Evolutionary conservation across 2,888 invertebrate genomes (phyloP), one percentile per base, ranked within the genome.

Genomic region (Cheilosia variabilis): DNA sequence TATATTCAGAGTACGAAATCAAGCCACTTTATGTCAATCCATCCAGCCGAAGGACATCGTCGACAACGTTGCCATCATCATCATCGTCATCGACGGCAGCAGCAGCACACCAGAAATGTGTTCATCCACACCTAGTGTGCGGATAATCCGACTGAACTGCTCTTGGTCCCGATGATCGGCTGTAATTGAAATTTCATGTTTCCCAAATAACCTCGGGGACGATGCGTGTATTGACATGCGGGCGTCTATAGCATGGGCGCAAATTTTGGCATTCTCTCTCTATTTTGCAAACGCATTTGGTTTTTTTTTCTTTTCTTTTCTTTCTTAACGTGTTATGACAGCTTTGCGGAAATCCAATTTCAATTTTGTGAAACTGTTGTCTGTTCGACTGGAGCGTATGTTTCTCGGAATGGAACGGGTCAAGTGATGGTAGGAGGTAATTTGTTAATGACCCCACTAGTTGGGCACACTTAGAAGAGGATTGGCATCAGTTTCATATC

Each of bases 151-250:
- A 45, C 31, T 22, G 79, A 65, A 66, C 75, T 65, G 75, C 43
- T 52, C 24, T 65, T 65, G 65, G 58, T 65, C 55, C 60, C 71
- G 63, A 63, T 73, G 72, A 57, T 68, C 43, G 73, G 50, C 47
- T 62, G 73, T 84, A 80, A 84, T 84, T 84, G 84, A 75, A 84
- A 79, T 84, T 84, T 76, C 84, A 76, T 84, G 84, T 79, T 84
- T 72, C 45, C 68, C 69, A 68, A 72, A 66, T 71, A 75, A 24
- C 37, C 43, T 53, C 31, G 10, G 41, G 45, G 34, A 19, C 34
- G 19, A 31, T 55, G 53, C 34, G 45, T 73, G 19, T 10, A 47
- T 22, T 2, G 75, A 72, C 53, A 62, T 73, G 31, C 34, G 22
- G 31, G 50, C 5, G 31, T 34, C 47, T 37, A 37, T 3, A 4